phyloP scores from a whole-genome alignment of 2,113 vertebrate species.

The Rynchops niger region DNA sequence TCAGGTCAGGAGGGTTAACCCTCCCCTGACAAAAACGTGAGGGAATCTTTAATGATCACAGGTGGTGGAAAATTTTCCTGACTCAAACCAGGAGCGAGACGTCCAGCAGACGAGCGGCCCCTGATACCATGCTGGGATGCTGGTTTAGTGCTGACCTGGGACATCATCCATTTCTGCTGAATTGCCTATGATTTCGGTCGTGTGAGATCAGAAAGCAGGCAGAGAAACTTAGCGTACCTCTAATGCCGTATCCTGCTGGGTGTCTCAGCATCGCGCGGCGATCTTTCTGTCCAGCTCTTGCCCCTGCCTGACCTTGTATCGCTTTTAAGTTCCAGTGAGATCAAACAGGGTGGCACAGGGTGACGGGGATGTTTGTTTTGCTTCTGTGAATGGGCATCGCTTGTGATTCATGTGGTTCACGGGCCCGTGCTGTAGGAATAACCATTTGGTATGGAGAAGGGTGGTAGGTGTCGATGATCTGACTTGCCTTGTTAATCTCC shows the following conservation, averaged over 20 bases:
- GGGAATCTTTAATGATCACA: conserved; percentile 46
- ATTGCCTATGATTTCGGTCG: neutral
- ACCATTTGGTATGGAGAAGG: neutral
- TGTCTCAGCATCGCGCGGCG: neutral
- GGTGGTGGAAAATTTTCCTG: conserved; percentile 27
- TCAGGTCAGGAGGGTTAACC: conserved; percentile 34
- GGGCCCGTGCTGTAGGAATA: neutral
- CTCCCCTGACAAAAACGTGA: neutral
- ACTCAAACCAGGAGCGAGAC: neutral
- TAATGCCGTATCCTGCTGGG: neutral
- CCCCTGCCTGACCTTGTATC: neutral
- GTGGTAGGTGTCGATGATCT: neutral
- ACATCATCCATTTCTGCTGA: neutral
- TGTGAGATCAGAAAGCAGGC: neutral
- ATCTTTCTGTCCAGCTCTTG: neutral
- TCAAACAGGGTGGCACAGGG: conserved; percentile 40
- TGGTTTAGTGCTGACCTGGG: neutral
- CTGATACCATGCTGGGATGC: neutral
- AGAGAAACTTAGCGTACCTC: neutral
- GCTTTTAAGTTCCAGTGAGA: conserved; percentile 34
- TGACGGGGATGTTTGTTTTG: conserved; percentile 9
- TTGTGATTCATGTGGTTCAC: neutral
- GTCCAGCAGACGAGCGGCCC: fast-evolving
- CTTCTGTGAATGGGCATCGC: neutral
- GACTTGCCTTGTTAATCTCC: neutral